Evolutionary conservation across 1,140 invertebrate species (phyloP).

Genomic region (Caenorhabditis tropicalis): DNA sequence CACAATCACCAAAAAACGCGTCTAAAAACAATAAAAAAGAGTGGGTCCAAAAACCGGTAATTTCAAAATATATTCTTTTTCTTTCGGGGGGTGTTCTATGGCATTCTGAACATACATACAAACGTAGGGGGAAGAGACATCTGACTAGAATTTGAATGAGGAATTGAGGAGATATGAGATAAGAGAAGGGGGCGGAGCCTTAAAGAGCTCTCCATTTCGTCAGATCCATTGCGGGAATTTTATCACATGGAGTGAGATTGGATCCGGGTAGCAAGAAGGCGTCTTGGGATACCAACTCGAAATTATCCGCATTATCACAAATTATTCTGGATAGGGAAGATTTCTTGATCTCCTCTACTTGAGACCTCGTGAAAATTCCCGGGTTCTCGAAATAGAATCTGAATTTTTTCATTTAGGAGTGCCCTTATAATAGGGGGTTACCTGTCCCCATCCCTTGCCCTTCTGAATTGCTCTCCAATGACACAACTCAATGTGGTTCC

Average conservation of each 20-base stretch:
- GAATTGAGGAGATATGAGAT: background rate
- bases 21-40: background rate
- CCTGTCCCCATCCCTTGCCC: conserved; percentile 77
- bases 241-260: conserved; percentile 62
- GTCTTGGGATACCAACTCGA: conserved; percentile 72
- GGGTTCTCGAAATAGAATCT: conserved; percentile 91
- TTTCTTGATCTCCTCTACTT: conserved; percentile 80
- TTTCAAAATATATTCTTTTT: background rate
- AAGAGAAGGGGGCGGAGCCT: background rate
- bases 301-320: conserved; percentile 80
- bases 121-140: background rate
- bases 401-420: too few relatives aligned
- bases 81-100: background rate
- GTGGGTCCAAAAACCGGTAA: conserved; percentile 40
- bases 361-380: conserved; percentile 79
- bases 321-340: conserved; percentile 78
- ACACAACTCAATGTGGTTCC: conserved; percentile 87
- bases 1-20: background rate
- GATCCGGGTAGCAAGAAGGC: conserved; percentile 64
- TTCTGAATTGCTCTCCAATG: conserved; percentile 89
- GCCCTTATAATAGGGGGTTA: too few relatives aligned
- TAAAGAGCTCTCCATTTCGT: conserved; percentile 64
- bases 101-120: conserved; percentile 42
- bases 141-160: conserved; percentile 32
- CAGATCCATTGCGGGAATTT: conserved; percentile 63